These are phyloP conservation scores for Epinephelus moara DNA, from an alignment of 2,113 vertebrate species.

Conservation along the genomic window DNA sequence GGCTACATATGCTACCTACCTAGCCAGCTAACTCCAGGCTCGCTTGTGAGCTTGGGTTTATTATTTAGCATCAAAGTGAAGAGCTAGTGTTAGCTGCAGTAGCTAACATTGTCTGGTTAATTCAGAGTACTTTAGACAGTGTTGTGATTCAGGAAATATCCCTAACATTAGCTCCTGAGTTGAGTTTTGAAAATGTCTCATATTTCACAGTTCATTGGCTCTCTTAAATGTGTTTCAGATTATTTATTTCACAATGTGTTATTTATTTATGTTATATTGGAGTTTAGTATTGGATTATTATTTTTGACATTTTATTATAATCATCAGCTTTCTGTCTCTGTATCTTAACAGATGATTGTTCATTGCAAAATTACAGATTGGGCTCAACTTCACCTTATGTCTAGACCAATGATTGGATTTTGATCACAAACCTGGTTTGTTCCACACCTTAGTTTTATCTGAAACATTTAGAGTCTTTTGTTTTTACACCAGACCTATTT, in stretches of 20 bases:
- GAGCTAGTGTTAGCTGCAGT: background rate
- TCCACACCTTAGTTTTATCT: constrained; percentile 6
- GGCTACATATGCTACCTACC: constrained; percentile 1
- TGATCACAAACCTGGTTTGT: background rate
- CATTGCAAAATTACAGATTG: background rate
- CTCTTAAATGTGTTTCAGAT: background rate
- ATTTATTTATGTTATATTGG: background rate
- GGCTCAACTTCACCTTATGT: background rate
- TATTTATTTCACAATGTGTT: background rate
- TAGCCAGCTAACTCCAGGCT: constrained; percentile 6
- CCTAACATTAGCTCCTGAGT: background rate
- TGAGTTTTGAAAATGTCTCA: background rate
- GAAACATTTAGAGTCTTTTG: background rate
- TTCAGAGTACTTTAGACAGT: background rate
- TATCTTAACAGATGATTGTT: constrained; percentile 27
- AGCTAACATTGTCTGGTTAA: background rate
- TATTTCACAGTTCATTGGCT: background rate
- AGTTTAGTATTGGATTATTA: background rate
- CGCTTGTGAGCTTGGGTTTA: background rate
- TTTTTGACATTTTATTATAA: background rate
- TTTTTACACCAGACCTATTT: constrained; percentile 16
- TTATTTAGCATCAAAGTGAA: background rate
- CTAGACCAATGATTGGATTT: background rate
- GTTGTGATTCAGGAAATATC: background rate
- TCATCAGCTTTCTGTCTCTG: constrained; percentile 6